Percentiles rank a stretch among this genome's conserved stretches.
Evolutionary conservation across 2,888 invertebrate species (phyloP).

Genomic region (Archips crataeganus): DNA sequence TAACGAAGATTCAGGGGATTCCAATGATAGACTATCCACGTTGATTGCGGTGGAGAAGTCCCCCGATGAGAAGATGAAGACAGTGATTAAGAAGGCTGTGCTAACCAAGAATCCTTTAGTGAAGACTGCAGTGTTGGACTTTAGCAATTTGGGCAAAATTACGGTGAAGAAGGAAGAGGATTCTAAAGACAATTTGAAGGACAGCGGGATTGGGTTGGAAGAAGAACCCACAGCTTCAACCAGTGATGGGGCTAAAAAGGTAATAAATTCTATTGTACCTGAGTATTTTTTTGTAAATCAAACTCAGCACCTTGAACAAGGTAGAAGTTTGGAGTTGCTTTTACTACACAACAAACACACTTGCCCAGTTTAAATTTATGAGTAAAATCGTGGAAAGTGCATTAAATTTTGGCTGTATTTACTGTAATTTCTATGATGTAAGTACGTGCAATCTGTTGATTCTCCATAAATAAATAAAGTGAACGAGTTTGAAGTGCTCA

Average conservation of each 20-base stretch:
- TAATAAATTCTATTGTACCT: constrained; percentile 41
- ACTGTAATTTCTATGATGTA: too few relatives aligned
- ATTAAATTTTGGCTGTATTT: too few relatives aligned
- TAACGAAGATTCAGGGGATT: constrained; percentile 77
- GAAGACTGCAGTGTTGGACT: constrained; percentile 74
- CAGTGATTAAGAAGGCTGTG: constrained; percentile 76
- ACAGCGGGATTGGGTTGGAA: constrained; percentile 75
- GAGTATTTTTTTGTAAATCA: too few relatives aligned
- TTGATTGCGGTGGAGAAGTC: constrained; percentile 74
- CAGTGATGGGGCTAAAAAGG: constrained; percentile 71
- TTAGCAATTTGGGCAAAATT: constrained; percentile 69
- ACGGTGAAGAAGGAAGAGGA: constrained; percentile 63
- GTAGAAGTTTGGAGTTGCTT: too few relatives aligned
- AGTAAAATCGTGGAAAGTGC: too few relatives aligned
- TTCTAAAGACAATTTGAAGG: constrained; percentile 73
- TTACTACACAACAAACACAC: too few relatives aligned
- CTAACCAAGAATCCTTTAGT: constrained; percentile 72
- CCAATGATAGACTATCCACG: constrained; percentile 70
- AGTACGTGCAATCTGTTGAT: too few relatives aligned
- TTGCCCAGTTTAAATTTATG: too few relatives aligned
- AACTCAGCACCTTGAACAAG: too few relatives aligned
- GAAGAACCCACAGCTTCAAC: constrained; percentile 66
- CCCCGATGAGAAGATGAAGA: constrained; percentile 76
- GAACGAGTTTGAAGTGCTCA: too few relatives aligned
- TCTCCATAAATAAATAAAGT: too few relatives aligned